These are phyloP conservation scores for Gymnothorax reevesii DNA, from an alignment of 2,797 vertebrate species.

Conservation along the genomic window DNA sequence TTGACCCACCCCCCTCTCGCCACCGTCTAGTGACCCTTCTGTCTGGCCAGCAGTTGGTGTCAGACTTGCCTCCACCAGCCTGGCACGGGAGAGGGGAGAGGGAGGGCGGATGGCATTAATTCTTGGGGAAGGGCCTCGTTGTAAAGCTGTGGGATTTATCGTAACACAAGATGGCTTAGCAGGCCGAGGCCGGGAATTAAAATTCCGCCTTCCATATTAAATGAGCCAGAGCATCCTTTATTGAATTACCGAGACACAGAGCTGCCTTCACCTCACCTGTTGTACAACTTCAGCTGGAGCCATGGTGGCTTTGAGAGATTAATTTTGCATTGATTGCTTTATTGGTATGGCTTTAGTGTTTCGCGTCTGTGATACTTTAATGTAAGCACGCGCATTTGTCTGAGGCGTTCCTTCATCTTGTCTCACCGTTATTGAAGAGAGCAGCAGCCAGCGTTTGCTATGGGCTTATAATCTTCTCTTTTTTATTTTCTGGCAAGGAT, in stretches of 20 bases:
- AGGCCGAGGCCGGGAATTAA: constrained; percentile 31
- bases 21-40: not conserved
- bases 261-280: constrained; percentile 33
- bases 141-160: constrained; percentile 26
- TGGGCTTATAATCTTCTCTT: not conserved
- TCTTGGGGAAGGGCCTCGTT: constrained; percentile 1
- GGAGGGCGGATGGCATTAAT: not conserved
- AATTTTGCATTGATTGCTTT: constrained; percentile 43
- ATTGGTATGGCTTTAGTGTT: constrained; percentile 35
- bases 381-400: constrained; percentile 33
- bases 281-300: constrained; percentile 22
- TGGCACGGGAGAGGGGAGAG: not conserved
- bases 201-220: constrained; percentile 31
- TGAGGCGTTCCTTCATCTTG: constrained; percentile 34
- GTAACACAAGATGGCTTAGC: constrained; percentile 27
- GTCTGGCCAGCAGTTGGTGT: not conserved
- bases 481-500: not conserved
- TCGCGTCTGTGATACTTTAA: constrained; percentile 29
- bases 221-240: constrained; percentile 30
- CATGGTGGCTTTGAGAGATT: constrained; percentile 25
- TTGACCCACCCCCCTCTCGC: not conserved
- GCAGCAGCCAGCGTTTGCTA: constrained; percentile 2
- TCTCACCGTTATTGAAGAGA: constrained; percentile 34
- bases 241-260: constrained; percentile 30
- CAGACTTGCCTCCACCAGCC: not conserved